These are phyloP conservation scores for Hemibagrus guttatus DNA, from an alignment of 2,797 vertebrate species.

Conservation along the genomic window DNA sequence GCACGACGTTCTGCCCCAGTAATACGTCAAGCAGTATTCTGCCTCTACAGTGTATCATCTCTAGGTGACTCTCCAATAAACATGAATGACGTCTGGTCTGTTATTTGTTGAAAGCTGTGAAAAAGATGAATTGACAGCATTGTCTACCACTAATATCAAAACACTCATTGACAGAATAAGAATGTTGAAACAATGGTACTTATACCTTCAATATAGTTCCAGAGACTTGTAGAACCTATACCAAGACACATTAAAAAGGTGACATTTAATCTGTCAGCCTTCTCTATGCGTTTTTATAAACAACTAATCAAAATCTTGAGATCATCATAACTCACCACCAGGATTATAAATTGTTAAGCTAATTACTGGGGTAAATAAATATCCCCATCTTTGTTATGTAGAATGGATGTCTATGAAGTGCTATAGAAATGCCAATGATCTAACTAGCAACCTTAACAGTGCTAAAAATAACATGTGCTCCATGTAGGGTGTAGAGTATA, in stretches of 20 bases:
- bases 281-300: not conserved
- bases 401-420: not conserved
- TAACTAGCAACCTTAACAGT: constrained; percentile 4
- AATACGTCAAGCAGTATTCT: not conserved
- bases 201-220: not conserved
- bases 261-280: not conserved
- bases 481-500: not conserved
- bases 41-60: not conserved
- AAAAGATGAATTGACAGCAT: not conserved
- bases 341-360: not conserved
- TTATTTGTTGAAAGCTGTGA: not conserved
- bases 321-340: not conserved
- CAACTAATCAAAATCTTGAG: not conserved
- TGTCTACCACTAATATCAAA: not conserved
- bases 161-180: not conserved
- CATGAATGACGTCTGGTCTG: not conserved
- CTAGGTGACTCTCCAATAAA: not conserved
- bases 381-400: not conserved
- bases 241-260: not conserved
- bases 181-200: not conserved
- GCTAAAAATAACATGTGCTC: constrained; percentile 17
- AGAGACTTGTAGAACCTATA: not conserved
- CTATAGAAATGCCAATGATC: not conserved
- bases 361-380: not conserved
- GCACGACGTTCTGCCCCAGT: not conserved